Percentiles rank a stretch among this genome's conserved stretches.
phyloP scores from a whole-genome alignment of 2,888 invertebrate species.

The Stenchaetothrips biformis region DNA sequence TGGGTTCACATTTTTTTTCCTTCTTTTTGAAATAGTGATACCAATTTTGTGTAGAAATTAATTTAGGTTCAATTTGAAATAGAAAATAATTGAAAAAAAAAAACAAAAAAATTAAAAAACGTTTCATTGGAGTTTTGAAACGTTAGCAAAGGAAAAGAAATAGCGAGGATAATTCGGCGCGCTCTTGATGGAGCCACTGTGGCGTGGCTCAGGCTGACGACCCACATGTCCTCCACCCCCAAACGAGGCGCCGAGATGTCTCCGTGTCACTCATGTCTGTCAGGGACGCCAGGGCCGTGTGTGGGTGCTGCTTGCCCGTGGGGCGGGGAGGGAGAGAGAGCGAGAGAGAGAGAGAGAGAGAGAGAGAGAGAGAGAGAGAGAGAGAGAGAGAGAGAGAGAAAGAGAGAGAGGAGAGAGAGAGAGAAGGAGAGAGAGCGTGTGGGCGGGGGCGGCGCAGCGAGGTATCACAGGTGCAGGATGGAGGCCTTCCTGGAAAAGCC shows the following conservation, averaged over 20 bases:
- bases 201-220: too few relatives aligned
- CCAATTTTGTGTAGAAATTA: too few relatives aligned
- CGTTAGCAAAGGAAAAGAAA: slow-evolving; percentile 20
- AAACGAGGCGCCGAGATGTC: too few relatives aligned
- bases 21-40: too few relatives aligned
- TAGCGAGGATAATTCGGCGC: too few relatives aligned
- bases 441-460: neutral
- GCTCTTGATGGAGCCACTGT: too few relatives aligned
- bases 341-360: neutral
- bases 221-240: too few relatives aligned
- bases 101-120: slow-evolving; percentile 27
- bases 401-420: neutral
- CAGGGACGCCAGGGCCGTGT: too few relatives aligned
- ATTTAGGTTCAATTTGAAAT: slow-evolving; percentile 23
- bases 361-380: neutral
- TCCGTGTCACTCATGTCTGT: too few relatives aligned
- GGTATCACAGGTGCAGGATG: neutral
- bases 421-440: neutral
- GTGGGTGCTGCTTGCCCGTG: too few relatives aligned
- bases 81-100: neutral
- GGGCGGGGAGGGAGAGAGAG: neutral
- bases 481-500: too few relatives aligned
- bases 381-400: neutral
- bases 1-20: too few relatives aligned
- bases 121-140: neutral